Evolutionary conservation across 2,797 vertebrate genomes (phyloP).

Genomic region (Pterois miles): DNA sequence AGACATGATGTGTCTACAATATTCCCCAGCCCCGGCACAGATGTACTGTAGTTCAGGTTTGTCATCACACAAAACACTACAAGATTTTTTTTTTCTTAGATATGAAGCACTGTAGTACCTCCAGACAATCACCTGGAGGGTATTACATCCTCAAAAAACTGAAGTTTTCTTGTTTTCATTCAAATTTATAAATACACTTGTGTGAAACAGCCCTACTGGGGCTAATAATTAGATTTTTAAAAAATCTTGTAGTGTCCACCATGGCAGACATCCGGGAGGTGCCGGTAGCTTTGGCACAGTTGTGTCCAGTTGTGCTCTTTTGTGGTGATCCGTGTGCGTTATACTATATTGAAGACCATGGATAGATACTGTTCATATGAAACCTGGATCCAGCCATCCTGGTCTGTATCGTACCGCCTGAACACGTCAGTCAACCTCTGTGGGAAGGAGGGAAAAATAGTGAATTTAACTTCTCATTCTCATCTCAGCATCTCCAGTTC

Average conservation of each 20-base stretch:
- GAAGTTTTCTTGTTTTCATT: background rate
- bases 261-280: constrained; percentile 62
- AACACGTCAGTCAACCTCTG: constrained; percentile 98
- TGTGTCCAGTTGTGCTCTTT: constrained; percentile 81
- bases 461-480: background rate
- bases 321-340: constrained; percentile 63
- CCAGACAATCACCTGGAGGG: constrained; percentile 6
- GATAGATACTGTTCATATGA: constrained; percentile 99
- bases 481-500: background rate
- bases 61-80: constrained; percentile 68
- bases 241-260: constrained; percentile 70
- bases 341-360: constrained; percentile 98
- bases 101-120: constrained; percentile 20
- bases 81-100: constrained; percentile 66
- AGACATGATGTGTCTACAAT: constrained; percentile 60
- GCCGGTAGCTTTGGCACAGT: constrained; percentile 82
- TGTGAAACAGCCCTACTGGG: constrained; percentile 14
- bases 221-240: constrained; percentile 17
- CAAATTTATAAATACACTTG: constrained; percentile 41
- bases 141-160: background rate
- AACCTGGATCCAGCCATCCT: constrained; percentile 99
- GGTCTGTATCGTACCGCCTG: constrained; percentile 95
- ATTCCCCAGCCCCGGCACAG: constrained; percentile 50
- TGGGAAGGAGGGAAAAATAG: constrained; percentile 2
- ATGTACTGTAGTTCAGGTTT: constrained; percentile 51